A percentile compares a stretch with the other conserved stretches of the same genome.
Evolutionary conservation across 2,113 vertebrate species (phyloP).

Genomic region (Proteles cristata): DNA sequence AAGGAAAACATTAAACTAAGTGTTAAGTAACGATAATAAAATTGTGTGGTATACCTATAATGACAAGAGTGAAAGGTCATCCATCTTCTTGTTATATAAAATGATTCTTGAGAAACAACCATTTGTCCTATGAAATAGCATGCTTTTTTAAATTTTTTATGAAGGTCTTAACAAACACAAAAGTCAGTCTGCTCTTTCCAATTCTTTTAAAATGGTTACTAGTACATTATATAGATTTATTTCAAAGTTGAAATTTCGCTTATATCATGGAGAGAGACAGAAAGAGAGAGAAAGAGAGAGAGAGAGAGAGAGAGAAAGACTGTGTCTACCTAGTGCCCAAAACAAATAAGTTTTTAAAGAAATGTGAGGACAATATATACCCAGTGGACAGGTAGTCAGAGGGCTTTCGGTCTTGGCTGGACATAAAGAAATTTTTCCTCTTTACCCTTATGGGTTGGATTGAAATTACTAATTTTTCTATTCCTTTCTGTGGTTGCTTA

Average conservation of each 20-base stretch:
- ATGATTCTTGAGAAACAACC: neutral
- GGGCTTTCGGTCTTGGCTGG: neutral
- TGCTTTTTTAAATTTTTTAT: neutral
- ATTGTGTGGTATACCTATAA: neutral
- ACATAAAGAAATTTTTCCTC: neutral
- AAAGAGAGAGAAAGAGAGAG: neutral
- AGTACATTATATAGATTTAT: neutral
- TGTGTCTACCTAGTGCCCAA: neutral
- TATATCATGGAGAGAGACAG: neutral
- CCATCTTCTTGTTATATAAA: neutral
- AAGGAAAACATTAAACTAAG: neutral
- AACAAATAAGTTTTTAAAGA: neutral
- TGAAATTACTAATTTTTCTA: neutral
- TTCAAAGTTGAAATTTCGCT: neutral
- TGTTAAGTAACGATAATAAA: neutral
- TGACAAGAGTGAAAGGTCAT: neutral
- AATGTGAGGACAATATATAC: neutral
- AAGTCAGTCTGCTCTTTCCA: neutral
- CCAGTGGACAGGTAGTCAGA: neutral
- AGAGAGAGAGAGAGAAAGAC: too few relatives aligned
- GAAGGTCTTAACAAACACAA: neutral
- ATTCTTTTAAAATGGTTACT: neutral
- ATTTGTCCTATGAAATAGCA: neutral
- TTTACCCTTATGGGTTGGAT: neutral
- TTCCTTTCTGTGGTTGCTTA: neutral